Evolutionary conservation across 2,113 vertebrate species (phyloP).

Genomic region (Macheiramphus alcinus): DNA sequence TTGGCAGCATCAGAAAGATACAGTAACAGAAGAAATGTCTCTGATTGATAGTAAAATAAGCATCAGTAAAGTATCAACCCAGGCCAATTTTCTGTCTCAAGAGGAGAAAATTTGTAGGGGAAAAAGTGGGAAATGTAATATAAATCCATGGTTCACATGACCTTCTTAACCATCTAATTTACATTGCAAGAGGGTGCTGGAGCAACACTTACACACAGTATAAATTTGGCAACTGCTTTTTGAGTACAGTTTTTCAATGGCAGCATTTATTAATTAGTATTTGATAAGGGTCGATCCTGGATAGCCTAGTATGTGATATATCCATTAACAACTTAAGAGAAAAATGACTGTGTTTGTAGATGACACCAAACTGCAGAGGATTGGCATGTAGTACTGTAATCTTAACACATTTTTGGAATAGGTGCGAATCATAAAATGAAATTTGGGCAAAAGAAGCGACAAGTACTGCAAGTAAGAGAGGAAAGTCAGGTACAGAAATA

Average conservation of each 20-base stretch:
- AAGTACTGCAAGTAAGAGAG: neutral
- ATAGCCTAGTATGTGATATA: neutral
- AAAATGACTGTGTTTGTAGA: neutral
- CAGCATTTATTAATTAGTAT: neutral
- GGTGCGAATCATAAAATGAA: neutral
- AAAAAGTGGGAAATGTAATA: neutral
- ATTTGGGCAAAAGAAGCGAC: rapidly evolving
- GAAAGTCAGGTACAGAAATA: neutral
- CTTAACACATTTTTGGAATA: neutral
- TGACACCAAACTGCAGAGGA: neutral
- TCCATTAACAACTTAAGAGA: neutral
- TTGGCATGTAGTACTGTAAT: neutral
- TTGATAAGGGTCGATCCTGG: neutral
- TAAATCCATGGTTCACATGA: neutral
- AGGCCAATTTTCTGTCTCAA: neutral
- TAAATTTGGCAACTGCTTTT: neutral
- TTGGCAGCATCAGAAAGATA: neutral
- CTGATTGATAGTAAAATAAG: neutral
- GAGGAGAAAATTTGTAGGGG: neutral
- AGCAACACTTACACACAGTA: neutral
- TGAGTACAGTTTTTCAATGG: neutral
- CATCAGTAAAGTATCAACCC: neutral
- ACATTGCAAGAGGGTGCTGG: neutral
- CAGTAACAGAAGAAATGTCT: neutral
- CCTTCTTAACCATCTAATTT: neutral